These are phyloP conservation scores for Xerus inauris DNA, from an alignment of 2,113 vertebrate species.

Conservation along the genomic window DNA sequence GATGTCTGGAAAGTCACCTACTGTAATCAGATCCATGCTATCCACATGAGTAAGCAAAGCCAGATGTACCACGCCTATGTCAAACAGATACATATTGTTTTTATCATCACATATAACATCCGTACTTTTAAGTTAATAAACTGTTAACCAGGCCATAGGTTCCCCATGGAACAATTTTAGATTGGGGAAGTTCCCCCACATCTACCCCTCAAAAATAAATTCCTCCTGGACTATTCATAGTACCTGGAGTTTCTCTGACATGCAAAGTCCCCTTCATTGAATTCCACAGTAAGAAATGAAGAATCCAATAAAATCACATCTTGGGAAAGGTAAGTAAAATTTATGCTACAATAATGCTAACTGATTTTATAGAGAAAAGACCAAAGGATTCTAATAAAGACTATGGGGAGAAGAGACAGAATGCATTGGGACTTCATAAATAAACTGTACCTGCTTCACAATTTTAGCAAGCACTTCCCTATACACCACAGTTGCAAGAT, in stretches of 20 bases:
- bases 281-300: not conserved
- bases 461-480: not conserved
- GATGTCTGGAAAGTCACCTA: slow-evolving; percentile 50
- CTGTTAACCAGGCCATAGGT: not conserved
- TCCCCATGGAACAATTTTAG: not conserved
- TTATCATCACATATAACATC: not conserved
- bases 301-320: not conserved
- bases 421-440: not conserved
- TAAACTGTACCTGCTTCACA: not conserved
- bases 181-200: not conserved
- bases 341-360: not conserved
- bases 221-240: not conserved
- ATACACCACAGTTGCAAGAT: not conserved
- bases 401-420: not conserved
- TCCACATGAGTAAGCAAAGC: slow-evolving; percentile 65
- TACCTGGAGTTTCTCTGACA: not conserved
- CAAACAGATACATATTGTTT: slow-evolving; percentile 1
- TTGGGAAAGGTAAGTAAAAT: slow-evolving; percentile 1
- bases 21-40: slow-evolving; percentile 27
- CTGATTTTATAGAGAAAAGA: slow-evolving; percentile 14
- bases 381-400: not conserved
- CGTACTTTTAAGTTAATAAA: not conserved
- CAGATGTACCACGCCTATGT: slow-evolving; percentile 29
- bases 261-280: not conserved
- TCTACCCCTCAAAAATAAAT: not conserved